Evolutionary conservation across 2,113 vertebrate genomes (phyloP), one percentile per base, ranked within the genome.

Genomic region (Cardinalis cardinalis): DNA sequence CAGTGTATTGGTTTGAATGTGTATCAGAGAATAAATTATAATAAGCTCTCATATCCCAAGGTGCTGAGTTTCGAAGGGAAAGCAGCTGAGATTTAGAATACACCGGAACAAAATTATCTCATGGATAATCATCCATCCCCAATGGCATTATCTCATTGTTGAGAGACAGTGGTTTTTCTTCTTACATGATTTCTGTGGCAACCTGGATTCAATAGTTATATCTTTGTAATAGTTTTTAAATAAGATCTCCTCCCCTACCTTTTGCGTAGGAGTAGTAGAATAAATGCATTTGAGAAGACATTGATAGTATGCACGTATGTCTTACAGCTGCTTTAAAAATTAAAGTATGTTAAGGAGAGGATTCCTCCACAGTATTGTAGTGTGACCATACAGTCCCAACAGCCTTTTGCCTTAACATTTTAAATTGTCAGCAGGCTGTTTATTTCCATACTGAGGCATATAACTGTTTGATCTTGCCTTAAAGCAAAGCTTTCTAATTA

Each of bases 141-240:
- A 26, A 23, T 72, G 69, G 55, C 65, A 64, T 88, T 78, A 81
- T 87, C 53, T 65, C 55, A 53, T 41, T 88, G 80, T 55, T 74
- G 38, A 75, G 61, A 86, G 43, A 73, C 34, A 44, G 38, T 58
- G 48, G 32, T 75, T 94, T 92, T 93, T 51, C 43, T 74, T 75
- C 43, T 74, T 75, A 78, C 88, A 63, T 72, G 4, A 63, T 91
- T 69, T 70, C 68, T 91, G 36, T 63, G 40, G 52, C 64, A 95
- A 71, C 69, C 31, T 34, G 20, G 64, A 78, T 90, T 84, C 69
- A 88, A 61, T 48, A 76, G 58, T 88, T 74, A 18, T 3, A 21
- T 81, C 80, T 65, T 72, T 72, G 49, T 75, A 88, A 84, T 71
- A 46, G 19, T 38, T 94, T 90, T 94, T 29, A 80, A 95, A 60